Evolutionary conservation across 1,140 invertebrate species (phyloP).

Genomic region (Drosophila chauvacae): DNA sequence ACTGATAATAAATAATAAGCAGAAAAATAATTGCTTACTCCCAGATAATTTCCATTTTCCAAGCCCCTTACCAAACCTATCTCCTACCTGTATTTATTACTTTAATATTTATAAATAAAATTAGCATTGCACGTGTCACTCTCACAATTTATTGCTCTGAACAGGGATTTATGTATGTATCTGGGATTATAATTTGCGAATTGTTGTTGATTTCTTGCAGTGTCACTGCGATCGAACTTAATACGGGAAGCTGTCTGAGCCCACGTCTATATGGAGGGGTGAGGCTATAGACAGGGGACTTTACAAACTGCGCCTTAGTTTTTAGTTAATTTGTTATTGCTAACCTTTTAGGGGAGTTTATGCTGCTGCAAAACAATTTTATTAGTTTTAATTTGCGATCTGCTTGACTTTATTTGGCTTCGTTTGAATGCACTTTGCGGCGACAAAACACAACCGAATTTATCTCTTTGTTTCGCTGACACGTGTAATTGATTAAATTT

Average conservation of each 20-base stretch:
- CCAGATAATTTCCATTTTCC: not conserved
- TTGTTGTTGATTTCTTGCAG: conserved; percentile 41
- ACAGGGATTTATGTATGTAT: conserved; percentile 26
- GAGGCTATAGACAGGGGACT: conserved; percentile 5
- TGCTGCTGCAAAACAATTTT: conserved; percentile 30
- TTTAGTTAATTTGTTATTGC: conserved; percentile 55
- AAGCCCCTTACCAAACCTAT: not conserved
- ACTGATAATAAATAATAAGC: not conserved
- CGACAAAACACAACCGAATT: conserved; percentile 10
- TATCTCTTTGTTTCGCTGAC: conserved; percentile 31
- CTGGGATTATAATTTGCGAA: conserved; percentile 30
- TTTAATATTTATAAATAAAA: conserved; percentile 26
- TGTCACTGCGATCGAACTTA: conserved; percentile 45
- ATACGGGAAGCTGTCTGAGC: conserved; percentile 26
- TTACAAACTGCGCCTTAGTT: conserved; percentile 66
- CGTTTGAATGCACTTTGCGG: conserved; percentile 27
- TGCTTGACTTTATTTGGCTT: not conserved
- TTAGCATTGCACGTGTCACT: conserved; percentile 37
- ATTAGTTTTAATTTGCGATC: conserved; percentile 31
- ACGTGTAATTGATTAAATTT: conserved; percentile 45
- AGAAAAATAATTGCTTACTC: not conserved
- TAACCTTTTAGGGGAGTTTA: conserved; percentile 53
- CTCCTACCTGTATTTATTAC: not conserved
- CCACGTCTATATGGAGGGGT: conserved; percentile 8
- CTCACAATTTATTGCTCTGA: conserved; percentile 11